Evolutionary conservation across 2,888 invertebrate genomes (phyloP).

Genomic region (Nematopogon swammerdamellus): DNA sequence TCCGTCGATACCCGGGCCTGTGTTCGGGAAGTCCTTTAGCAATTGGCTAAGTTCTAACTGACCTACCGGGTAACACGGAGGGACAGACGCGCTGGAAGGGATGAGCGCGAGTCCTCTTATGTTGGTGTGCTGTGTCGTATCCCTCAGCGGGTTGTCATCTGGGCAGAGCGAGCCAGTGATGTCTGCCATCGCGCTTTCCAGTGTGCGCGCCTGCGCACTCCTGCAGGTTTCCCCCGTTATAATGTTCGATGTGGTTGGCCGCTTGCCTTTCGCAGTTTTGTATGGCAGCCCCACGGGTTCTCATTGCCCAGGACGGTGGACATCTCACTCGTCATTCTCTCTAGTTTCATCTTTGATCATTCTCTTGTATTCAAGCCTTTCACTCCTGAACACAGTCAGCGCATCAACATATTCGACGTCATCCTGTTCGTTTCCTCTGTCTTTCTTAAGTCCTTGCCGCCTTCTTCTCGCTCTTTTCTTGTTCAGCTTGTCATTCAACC

Average conservation of each 20-base stretch:
- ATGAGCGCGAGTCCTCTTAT: conserved; percentile 10
- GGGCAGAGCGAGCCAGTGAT: too few relatives aligned
- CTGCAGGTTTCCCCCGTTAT: background rate
- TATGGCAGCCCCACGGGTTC: background rate
- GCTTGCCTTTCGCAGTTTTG: background rate
- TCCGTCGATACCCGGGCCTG: conserved; percentile 18
- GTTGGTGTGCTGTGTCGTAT: conserved; percentile 12
- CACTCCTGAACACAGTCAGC: too few relatives aligned
- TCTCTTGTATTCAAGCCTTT: too few relatives aligned
- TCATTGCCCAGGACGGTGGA: background rate
- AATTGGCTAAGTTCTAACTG: conserved; percentile 7
- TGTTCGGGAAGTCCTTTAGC: conserved; percentile 14
- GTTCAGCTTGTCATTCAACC: too few relatives aligned
- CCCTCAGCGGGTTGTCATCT: conserved; percentile 12
- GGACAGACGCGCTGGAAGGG: too few relatives aligned
- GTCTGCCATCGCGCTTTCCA: too few relatives aligned
- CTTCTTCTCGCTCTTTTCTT: too few relatives aligned
- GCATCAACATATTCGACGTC: too few relatives aligned
- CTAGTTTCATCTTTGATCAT: background rate
- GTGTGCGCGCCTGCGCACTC: too few relatives aligned
- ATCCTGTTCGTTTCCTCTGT: too few relatives aligned
- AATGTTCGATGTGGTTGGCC: background rate
- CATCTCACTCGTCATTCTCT: background rate
- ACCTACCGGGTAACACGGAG: conserved; percentile 7
- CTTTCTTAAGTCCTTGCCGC: too few relatives aligned